A percentile compares a stretch with the other conserved stretches of the same genome.
phyloP scores from a whole-genome alignment of 2,888 invertebrate species.

The Griposia aprilina region DNA sequence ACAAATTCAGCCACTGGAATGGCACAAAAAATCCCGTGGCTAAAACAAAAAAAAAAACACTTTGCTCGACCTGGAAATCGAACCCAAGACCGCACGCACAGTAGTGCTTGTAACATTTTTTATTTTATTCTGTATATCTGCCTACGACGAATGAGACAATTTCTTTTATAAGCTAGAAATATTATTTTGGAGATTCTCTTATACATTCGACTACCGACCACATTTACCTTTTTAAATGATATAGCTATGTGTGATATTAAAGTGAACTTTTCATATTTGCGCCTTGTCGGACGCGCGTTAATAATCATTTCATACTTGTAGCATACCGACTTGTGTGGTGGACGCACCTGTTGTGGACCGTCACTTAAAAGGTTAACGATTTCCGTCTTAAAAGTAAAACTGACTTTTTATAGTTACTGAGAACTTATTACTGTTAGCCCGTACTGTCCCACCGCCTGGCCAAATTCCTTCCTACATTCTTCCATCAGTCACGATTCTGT shows the following conservation, averaged over 20 bases:
- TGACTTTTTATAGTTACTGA: too few species aligned
- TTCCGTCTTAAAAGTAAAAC: neutral
- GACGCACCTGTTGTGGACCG: constrained; percentile 22
- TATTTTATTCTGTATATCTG: neutral
- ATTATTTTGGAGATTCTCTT: neutral
- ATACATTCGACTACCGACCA: constrained; percentile 31
- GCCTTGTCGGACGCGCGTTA: constrained; percentile 63
- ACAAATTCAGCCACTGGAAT: too few species aligned
- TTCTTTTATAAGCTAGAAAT: neutral
- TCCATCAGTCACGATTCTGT: too few species aligned
- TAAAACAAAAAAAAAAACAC: too few species aligned
- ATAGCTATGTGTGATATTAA: constrained; percentile 62
- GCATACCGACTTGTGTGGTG: constrained; percentile 39
- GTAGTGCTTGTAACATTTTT: too few species aligned
- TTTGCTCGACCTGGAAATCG: too few species aligned
- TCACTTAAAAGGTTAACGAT: neutral
- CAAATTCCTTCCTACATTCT: neutral
- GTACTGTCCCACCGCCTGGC: too few species aligned
- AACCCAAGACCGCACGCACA: too few species aligned
- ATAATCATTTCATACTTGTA: constrained; percentile 65
- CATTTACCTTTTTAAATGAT: constrained; percentile 58
- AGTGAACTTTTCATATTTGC: constrained; percentile 68
- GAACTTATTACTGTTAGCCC: too few species aligned
- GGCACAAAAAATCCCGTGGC: too few species aligned
- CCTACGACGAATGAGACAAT: neutral